These are phyloP conservation scores for Agonopterix alstromeriana DNA, from an alignment of 2,888 invertebrate genomes.

Conservation along the genomic window DNA sequence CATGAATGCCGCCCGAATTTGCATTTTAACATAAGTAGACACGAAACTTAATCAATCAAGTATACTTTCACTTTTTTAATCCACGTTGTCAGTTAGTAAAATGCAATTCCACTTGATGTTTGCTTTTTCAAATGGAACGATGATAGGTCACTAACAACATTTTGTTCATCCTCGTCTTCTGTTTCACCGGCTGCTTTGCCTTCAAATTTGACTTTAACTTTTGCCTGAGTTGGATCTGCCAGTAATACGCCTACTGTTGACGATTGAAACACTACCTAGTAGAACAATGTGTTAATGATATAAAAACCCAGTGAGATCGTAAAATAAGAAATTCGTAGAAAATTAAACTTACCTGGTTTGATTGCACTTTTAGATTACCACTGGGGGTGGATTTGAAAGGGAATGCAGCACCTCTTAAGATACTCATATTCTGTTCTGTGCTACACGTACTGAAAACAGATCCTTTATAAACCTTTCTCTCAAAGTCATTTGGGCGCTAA, in stretches of 20 bases:
- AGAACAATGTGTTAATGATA: constrained; percentile 6
- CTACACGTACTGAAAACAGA: constrained; percentile 38
- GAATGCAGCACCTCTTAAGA: constrained; percentile 60
- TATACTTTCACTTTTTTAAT: too few relatives aligned
- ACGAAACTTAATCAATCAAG: neutral
- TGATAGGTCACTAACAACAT: constrained; percentile 25
- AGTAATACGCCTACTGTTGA: constrained; percentile 81
- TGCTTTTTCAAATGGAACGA: too few relatives aligned
- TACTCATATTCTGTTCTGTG: constrained; percentile 29
- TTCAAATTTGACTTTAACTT: constrained; percentile 78
- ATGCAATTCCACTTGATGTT: neutral
- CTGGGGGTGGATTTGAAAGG: constrained; percentile 82
- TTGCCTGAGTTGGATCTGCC: constrained; percentile 80
- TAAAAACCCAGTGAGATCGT: neutral
- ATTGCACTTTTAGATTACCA: constrained; percentile 81
- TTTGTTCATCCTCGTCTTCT: constrained; percentile 29
- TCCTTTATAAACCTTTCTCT: neutral
- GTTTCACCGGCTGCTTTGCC: constrained; percentile 43
- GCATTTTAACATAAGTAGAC: neutral
- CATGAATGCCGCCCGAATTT: too few relatives aligned
- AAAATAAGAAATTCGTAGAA: neutral
- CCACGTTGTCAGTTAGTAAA: neutral
- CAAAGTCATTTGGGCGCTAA: neutral
- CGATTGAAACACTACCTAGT: constrained; percentile 81
- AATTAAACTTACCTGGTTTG: constrained; percentile 77